phyloP scores from a whole-genome alignment of 2,888 invertebrate genomes.

The Lasioglossum figueresi region DNA sequence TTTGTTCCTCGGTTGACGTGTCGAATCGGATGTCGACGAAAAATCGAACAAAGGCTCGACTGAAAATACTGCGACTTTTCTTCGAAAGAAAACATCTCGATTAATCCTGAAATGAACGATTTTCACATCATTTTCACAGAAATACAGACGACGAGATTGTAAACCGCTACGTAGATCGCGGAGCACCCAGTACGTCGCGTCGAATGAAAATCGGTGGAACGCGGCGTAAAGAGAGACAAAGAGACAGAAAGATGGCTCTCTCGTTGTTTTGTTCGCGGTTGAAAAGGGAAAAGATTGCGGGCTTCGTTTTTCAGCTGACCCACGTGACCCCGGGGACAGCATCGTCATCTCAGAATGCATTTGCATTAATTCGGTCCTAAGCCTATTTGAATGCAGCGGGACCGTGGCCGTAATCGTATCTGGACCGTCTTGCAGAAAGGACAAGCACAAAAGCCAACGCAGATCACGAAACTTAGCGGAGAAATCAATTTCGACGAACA shows the following conservation, averaged over 20 bases:
- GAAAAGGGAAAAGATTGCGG: neutral
- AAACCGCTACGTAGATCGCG: too few relatives aligned
- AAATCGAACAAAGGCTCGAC: neutral
- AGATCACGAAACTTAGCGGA: slow-evolving; percentile 28
- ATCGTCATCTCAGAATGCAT: slow-evolving; percentile 54
- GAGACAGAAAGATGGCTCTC: neutral
- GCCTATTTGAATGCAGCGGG: slow-evolving; percentile 52
- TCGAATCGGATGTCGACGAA: neutral
- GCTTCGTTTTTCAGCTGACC: neutral
- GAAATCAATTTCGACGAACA: slow-evolving; percentile 31
- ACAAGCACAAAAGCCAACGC: slow-evolving; percentile 1
- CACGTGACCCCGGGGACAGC: slow-evolving; percentile 43
- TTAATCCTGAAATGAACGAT: neutral
- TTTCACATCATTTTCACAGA: neutral
- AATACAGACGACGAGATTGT: too few relatives aligned
- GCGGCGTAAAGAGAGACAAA: neutral
- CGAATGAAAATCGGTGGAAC: slow-evolving; percentile 4
- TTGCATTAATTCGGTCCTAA: slow-evolving; percentile 68
- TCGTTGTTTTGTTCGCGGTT: neutral
- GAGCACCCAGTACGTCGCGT: neutral
- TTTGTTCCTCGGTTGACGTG: neutral
- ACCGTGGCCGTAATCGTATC: slow-evolving; percentile 46
- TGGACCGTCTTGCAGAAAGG: slow-evolving; percentile 28
- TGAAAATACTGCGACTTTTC: neutral
- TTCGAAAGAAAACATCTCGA: neutral